Conservation (phyloP, 2,888 invertebrate genomes). For the Dryomyza anilis region DNA sequence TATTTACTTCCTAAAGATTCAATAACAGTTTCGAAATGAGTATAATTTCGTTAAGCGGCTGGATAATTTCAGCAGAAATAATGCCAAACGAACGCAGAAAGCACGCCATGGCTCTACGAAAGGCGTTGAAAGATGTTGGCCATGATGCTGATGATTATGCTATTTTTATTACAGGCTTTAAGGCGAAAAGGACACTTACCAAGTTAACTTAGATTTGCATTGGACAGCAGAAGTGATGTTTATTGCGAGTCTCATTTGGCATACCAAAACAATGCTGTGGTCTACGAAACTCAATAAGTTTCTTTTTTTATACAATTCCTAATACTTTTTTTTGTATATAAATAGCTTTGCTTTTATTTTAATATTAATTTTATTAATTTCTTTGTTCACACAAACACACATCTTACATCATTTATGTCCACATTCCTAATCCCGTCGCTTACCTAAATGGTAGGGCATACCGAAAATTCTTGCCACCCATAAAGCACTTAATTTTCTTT, state of each 20-base stretch:
- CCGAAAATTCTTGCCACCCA: too few species aligned
- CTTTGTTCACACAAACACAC: neutral
- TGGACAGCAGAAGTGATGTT: too few species aligned
- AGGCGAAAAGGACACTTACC: neutral
- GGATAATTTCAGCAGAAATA: neutral
- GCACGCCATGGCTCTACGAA: neutral
- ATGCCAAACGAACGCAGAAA: neutral
- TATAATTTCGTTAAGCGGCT: slow-evolving; percentile 26
- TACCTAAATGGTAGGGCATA: too few species aligned
- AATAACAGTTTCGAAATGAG: slow-evolving; percentile 49
- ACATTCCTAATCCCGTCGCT: too few species aligned
- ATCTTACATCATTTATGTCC: neutral
- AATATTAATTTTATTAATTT: too few species aligned
- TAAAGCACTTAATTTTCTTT: neutral
- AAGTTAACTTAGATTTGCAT: too few species aligned
- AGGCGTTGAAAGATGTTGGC: neutral
- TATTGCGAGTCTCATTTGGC: too few species aligned
- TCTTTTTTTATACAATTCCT: too few species aligned
- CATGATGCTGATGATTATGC: neutral
- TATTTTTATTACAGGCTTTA: neutral
- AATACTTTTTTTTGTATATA: too few species aligned
- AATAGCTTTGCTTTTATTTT: too few species aligned
- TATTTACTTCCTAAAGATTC: slow-evolving; percentile 56
- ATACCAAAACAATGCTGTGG: too few species aligned
- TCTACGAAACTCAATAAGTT: too few species aligned